Conservation (phyloP, 1,140 invertebrate species). For the Ectropis grisescens region DNA sequence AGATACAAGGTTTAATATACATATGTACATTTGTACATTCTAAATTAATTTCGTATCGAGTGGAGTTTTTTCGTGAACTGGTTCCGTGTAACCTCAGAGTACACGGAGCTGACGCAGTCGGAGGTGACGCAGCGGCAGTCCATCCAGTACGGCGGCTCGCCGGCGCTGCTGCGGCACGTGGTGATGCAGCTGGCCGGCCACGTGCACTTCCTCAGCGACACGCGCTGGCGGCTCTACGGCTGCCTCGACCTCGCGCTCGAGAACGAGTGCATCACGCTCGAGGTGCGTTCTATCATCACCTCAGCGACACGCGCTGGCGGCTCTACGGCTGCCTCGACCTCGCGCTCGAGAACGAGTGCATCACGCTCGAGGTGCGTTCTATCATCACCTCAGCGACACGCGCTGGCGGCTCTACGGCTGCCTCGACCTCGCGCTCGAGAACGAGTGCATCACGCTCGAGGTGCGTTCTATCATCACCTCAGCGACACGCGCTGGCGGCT, state of each 20-base stretch:
- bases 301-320: background rate
- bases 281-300: constrained; percentile 68
- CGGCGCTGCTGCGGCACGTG: constrained; percentile 85
- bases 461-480: too few species aligned
- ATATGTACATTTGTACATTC: too few species aligned
- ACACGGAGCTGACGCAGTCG: constrained; percentile 95
- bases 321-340: background rate
- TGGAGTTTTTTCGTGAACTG: too few species aligned
- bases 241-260: constrained; percentile 88
- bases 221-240: constrained; percentile 82
- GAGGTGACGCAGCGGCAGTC: constrained; percentile 93
- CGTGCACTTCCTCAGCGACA: constrained; percentile 79
- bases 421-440: too few species aligned
- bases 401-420: too few species aligned
- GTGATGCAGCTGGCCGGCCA: constrained; percentile 87
- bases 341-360: background rate
- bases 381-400: too few species aligned
- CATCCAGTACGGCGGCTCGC: constrained; percentile 86
- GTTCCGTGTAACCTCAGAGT: too few species aligned
- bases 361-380: background rate
- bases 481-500: too few species aligned
- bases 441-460: too few species aligned
- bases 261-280: constrained; percentile 86
- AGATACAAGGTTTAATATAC: too few species aligned
- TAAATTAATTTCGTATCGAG: too few species aligned